Evolutionary conservation across 2,797 vertebrate genomes (phyloP).

Genomic region (Xyrichtys novacula): DNA sequence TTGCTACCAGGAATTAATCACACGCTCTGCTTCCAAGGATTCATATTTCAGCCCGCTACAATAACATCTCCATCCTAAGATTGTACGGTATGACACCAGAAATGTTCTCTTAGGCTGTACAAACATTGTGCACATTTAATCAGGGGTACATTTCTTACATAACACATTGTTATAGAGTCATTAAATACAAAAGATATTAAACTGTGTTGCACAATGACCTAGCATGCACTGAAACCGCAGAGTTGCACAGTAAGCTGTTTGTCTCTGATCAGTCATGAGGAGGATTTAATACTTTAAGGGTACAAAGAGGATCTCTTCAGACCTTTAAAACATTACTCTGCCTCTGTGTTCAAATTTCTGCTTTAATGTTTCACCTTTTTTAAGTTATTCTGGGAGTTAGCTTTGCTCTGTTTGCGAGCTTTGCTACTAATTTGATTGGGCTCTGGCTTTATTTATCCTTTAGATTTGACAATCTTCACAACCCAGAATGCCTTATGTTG

Average conservation of each 20-base stretch:
- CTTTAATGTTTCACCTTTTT: too few relatives aligned
- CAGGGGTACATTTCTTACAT: neutral
- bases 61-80: neutral
- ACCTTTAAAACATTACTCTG: neutral
- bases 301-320: neutral
- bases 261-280: neutral
- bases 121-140: neutral
- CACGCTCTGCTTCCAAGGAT: neutral
- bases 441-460: constrained; percentile 52
- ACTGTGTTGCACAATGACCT: constrained; percentile 1
- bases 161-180: neutral
- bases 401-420: neutral
- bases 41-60: neutral
- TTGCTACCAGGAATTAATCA: neutral
- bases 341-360: neutral
- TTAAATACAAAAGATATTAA: neutral
- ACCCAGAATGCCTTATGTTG: constrained; percentile 30
- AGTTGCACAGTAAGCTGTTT: neutral
- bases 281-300: neutral
- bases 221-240: constrained; percentile 1
- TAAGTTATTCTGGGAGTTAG: constrained; percentile 1
- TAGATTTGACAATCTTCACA: constrained; percentile 44
- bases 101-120: neutral
- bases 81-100: neutral
- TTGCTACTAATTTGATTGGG: neutral